Base-by-base conservation (phyloP, 35 echinoderm and acorn worm genomes). In the Acanthaster planci region DNA sequence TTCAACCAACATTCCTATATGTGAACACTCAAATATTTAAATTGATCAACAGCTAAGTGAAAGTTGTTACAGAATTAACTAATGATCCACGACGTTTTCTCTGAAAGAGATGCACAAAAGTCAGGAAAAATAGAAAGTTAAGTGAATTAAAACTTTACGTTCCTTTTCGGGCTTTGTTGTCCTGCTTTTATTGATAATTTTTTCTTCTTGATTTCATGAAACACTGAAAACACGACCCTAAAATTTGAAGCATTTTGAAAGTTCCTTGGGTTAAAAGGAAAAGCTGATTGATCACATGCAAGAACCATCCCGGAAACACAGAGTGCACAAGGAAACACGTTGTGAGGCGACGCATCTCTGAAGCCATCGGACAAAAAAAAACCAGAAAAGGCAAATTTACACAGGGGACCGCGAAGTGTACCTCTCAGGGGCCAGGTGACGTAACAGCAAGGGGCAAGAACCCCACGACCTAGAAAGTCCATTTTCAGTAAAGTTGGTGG, bases 401-500 rank as follows among this genome's bases (percentile, higher is more conserved):
- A 26, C 64, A 72, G 64, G 64, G 64, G 64, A 34, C 26, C 26
- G 10, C 34, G 64, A 72, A 72, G 64, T 72, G 64, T 72, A 72
- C 34, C 26, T 26, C 14, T 72, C 14, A 27, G 23, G 23, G 8
- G 34, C 64, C 26, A 2, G 18, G 9, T 72, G 64, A 72, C 64
- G 64, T 72, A 72, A 72, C 64, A 72, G 1, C 29, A 2, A 29
- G 64, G 23, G 23, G 12, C 42, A 47, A 47, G 42, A 47, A 47
- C 42, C 42, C 4, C 42, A 47, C 42, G 12, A 47, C 42, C 42
- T 47, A 72, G 30, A 34, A 31, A 31, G 34, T 26, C 34, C 34
- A 31, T 30, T 9, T 72, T 26, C 64, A 72, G 34, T 19, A 27
- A 10, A 14, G 10, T 14, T 34, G 14, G 22, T 72, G 64, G 64